These are phyloP conservation scores for Gallinago paraguaiae DNA, from an alignment of 2,113 vertebrate species.

Conservation along the genomic window DNA sequence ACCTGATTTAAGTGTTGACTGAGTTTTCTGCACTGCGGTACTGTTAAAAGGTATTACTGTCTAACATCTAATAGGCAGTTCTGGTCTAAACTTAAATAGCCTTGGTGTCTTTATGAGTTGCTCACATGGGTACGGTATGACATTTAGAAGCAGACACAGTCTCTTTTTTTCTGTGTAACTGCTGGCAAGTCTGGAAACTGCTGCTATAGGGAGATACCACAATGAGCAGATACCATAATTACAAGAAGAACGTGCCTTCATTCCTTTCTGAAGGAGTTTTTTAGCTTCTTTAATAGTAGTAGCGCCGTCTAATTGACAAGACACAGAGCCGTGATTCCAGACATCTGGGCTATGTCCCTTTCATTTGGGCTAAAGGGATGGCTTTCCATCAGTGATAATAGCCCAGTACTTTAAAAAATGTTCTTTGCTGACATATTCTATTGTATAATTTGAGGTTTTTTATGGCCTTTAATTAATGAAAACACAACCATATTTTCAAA, in stretches of 20 bases:
- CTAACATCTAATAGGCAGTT: not conserved
- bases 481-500: not conserved
- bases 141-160: not conserved
- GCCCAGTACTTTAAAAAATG: not conserved
- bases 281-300: not conserved
- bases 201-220: not conserved
- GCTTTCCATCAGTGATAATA: not conserved
- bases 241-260: fast-evolving
- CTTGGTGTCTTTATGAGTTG: not conserved
- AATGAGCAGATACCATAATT: not conserved
- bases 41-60: not conserved
- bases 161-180: not conserved
- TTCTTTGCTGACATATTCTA: not conserved
- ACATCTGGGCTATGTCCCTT: not conserved
- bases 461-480: not conserved
- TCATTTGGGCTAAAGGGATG: not conserved
- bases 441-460: not conserved
- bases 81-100: not conserved
- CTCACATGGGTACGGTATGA: not conserved
- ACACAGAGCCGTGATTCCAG: not conserved
- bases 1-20: not conserved
- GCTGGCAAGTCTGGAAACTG: not conserved
- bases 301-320: not conserved
- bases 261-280: not conserved
- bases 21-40: not conserved